A percentile compares a stretch with the other conserved stretches of the same genome.
phyloP scores from a whole-genome alignment of 2,888 invertebrate species.

The Volucella inflata region DNA sequence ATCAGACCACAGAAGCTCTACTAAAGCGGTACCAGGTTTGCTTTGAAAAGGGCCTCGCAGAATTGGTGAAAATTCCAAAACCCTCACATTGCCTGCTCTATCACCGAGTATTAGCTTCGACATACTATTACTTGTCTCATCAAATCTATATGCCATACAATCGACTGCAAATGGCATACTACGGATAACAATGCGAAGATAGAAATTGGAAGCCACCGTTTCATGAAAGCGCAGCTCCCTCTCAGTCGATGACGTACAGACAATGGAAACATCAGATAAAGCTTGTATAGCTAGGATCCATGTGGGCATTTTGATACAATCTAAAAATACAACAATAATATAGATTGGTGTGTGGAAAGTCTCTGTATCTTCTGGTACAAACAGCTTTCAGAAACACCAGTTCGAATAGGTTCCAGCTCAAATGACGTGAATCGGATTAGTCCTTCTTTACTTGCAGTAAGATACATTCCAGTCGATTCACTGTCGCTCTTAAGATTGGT shows the following conservation, averaged over 20 bases:
- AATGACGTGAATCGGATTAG: constrained; percentile 91
- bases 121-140: constrained; percentile 76
- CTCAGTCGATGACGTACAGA: constrained; percentile 91
- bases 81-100: constrained; percentile 88
- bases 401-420: constrained; percentile 87
- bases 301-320: constrained; percentile 86
- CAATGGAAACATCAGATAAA: constrained; percentile 90
- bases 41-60: constrained; percentile 89
- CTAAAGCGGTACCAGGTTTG: constrained; percentile 86
- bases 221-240: constrained; percentile 92
- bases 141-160: constrained; percentile 80
- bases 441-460: constrained; percentile 91
- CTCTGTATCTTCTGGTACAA: constrained; percentile 78
- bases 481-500: constrained; percentile 64
- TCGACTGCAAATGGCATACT: constrained; percentile 84
- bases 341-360: background rate
- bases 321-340: constrained; percentile 80
- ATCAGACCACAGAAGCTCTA: constrained; percentile 86
- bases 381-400: constrained; percentile 87
- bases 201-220: constrained; percentile 89
- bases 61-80: constrained; percentile 87
- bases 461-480: constrained; percentile 87
- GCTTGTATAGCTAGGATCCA: constrained; percentile 90
- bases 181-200: constrained; percentile 88
- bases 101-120: constrained; percentile 89